Evolutionary conservation across 2,113 vertebrate genomes (phyloP), one percentile per base, ranked within the genome.

Genomic region (Chascanopsetta lugubris): DNA sequence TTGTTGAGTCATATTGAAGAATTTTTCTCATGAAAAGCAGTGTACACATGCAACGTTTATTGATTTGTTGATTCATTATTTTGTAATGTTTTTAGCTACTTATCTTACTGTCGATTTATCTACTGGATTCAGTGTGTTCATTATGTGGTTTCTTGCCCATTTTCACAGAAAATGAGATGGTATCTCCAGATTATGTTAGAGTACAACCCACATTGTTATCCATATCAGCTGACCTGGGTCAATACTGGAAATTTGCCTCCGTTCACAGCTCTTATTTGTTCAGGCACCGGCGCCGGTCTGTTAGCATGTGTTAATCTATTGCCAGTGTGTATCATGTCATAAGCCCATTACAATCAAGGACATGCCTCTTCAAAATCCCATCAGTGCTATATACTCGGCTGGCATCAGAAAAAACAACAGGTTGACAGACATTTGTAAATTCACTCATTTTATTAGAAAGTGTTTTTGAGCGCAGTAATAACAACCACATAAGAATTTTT

Each of bases 271-370:
- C 22, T 34, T 17, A 15, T 36, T n/a, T 38, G 34, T 1, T 15
- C 34, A 38, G 34, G 12, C 34, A 38, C 34, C 34, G 3, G 15
- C 15, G 34, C 34, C 15, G 4, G 34, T 38, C 34, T 38, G 34
- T 5, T n/a, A 6, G 34, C 38, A 18, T 17, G 17, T 18, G 38
- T 20, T 85, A 69, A 79, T 77, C 43, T 42, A 27, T 32, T 22
- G 22, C 2, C 2, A 61, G 50, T 63, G 61, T 51, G 27, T 61
- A 24, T 77, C 69, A 48, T 61, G 69, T 61, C 63, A 47, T 61
- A 50, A 75, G 51, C 63, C 49, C 69, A 21, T 80, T 75, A 75
- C 47, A 66, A 66, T 75, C 53, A 69, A 77, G 53, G 50, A 59
- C 69, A 73, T 70, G 53, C 29, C 54, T 61, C 63, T 20, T 70